Base-by-base conservation (phyloP, 2,113 vertebrate genomes). In the Oryzias javanicus region DNA sequence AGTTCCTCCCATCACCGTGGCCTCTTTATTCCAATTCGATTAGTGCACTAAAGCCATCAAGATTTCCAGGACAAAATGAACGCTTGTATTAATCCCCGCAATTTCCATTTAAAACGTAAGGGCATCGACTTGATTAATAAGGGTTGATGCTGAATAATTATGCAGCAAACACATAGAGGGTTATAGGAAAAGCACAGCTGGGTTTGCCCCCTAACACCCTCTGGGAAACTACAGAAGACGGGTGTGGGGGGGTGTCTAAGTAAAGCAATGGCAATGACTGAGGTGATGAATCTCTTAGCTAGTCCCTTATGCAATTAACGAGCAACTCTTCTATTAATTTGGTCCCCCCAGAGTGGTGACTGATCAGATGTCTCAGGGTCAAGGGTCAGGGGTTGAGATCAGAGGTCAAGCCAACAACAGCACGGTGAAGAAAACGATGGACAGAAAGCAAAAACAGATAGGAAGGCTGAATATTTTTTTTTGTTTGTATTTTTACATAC, bases 231-330 rank as follows among this genome's bases (percentile, higher is more conserved):
- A 70, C 56, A 79, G 71, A 63, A 56, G 49, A 49, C 1, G 7
- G 46, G 35, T 35, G 35, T 2, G 45, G 25, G 44, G 91, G 72
- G 72, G 92, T 94, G 95, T 98, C 95, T 98, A 95, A 95, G 93
- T 89, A 90, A 97, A 96, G 96, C 94, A 98, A 94, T 99, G 97
- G 95, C 96, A 95, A 95, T 99, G 96, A 99, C 96, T 97, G 95
- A 97, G 95, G 95, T 95, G 95, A 99, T 98, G 95, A 96, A 98
- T 98, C 93, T 94, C 92, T 94, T 93, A 91, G 92, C 93, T 93
- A 92, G 94, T 92, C 94, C 95, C 94, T 95, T 94, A 95, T 94
- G 94, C 95, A 98, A 98, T 98, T 99, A 98, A 96, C 95, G 90
- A 94, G 94, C 92, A 94, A 91, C 83, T 86, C 88, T 94, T 94